A percentile compares a stretch with the other conserved stretches of the same genome.
These are phyloP conservation scores for Phoenoteleia sp. DNA, from an alignment of 2,888 invertebrate genomes.

Conservation along the genomic window DNA sequence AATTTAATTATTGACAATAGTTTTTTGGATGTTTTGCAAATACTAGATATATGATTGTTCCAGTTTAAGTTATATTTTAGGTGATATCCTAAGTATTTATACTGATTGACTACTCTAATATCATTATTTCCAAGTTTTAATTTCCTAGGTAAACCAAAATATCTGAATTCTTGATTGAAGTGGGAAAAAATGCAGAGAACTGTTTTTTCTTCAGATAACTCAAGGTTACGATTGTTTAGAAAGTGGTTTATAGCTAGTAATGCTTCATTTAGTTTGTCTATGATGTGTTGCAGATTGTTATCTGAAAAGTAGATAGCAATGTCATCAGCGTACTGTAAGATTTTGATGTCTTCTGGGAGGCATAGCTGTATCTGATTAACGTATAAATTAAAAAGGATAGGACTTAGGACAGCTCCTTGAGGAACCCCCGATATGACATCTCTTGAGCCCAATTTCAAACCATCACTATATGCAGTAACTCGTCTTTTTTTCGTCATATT, in stretches of 20 bases:
- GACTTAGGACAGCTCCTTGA: conserved; percentile 14
- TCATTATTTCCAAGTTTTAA: neutral
- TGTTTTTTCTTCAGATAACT: neutral
- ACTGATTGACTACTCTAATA: neutral
- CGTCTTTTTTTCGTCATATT: neutral
- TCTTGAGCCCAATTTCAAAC: neutral
- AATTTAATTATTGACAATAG: neutral
- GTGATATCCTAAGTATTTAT: neutral
- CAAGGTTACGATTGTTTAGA: neutral
- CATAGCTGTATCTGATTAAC: neutral
- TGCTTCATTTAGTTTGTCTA: neutral
- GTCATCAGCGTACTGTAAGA: conserved; percentile 53
- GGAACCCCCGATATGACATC: neutral
- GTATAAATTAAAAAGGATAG: conserved; percentile 11
- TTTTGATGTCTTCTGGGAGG: conserved; percentile 1
- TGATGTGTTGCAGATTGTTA: neutral
- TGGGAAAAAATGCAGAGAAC: no score
- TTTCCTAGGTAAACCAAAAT: neutral
- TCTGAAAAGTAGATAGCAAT: conserved; percentile 9
- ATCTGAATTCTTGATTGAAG: neutral
- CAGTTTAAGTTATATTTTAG: conserved; percentile 10
- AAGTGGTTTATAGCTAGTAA: neutral
- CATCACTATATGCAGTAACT: neutral
- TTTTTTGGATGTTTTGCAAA: neutral
- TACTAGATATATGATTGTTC: neutral